Conservation (phyloP, 2,888 invertebrate species). For the Melanostoma scalare region DNA sequence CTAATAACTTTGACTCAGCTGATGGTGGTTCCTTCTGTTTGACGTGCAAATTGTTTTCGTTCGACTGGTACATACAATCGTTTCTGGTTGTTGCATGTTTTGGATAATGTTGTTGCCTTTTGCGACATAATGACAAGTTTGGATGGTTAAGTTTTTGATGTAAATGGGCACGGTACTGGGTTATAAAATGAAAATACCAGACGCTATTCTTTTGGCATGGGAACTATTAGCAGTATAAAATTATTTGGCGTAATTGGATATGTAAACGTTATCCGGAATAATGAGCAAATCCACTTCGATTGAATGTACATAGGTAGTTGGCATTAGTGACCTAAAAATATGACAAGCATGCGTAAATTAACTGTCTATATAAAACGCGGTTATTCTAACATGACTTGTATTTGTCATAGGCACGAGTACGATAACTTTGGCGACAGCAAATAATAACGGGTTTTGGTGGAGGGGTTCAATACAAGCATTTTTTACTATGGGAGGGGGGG, state of each 20-base stretch:
- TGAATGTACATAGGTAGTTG: no score
- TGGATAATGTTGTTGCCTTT: conserved; percentile 20
- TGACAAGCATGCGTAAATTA: no score
- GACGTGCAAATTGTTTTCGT: conserved; percentile 71
- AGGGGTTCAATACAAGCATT: no score
- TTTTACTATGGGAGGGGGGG: no score
- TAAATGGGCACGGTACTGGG: conserved; percentile 17
- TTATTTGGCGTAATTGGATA: background rate
- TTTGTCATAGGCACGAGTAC: no score
- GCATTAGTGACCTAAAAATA: no score
- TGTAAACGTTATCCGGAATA: conserved; percentile 14
- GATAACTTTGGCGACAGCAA: no score
- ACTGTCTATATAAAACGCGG: no score
- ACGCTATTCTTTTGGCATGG: conserved; percentile 29
- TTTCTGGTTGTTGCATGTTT: conserved; percentile 49
- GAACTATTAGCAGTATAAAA: conserved; percentile 9
- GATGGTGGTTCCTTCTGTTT: conserved; percentile 28
- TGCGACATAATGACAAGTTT: conserved; percentile 25
- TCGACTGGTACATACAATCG: conserved; percentile 44
- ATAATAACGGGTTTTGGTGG: no score
- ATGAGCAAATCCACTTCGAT: no score
- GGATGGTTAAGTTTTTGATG: conserved; percentile 20
- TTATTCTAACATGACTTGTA: no score
- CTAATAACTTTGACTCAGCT: conserved; percentile 46
- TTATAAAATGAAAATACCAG: conserved; percentile 8